Base-by-base conservation (phyloP, 1,140 invertebrate genomes). In the Drosophila cardini region DNA sequence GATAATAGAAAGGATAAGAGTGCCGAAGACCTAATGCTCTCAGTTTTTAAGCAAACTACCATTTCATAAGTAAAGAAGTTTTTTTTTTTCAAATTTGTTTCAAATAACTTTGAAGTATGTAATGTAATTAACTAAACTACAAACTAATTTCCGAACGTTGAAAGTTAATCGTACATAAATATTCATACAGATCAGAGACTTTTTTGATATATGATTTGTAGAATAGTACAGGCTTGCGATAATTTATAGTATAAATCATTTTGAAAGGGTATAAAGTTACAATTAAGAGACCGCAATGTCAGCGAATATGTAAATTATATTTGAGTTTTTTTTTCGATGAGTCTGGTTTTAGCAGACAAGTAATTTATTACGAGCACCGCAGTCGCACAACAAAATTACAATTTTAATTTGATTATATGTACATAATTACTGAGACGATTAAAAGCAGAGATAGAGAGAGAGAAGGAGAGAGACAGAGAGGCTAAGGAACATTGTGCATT, bases 391-490 rank as follows among this genome's bases (percentile, higher is more conserved):
- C 78, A 85, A 78, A 81, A 85, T 85, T 85, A 85, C 62, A 71
- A 68, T 78, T 76, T 85, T 72, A 77, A 84, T 80, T 78, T 80
- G 81, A 80, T 85, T 85, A 80, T 78, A 85, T 61, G 74, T 58
- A 80, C 76, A 80, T 85, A 85, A 85, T 85, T 85, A 80, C 81
- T 72, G 78, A 72, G 81, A 74, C 78, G 78, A 85, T 85, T 58
- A 65, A 85, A 80, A 67, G 75, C 61, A 63, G 57, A 48, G 62
- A 58, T 46, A 60, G 26, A 18, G 38, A 32, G 30, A 40, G n/a
- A n/a, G n/a, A n/a, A n/a, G n/a, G n/a, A n/a, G n/a, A n/a, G n/a
- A n/a, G n/a, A 18, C 34, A 26, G 21, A 21, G 21, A 26, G 21
- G 2, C 21, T 18, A 52, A 38, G 0, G 16, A 16, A 40, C 11